Conservation (phyloP, 2,888 invertebrate genomes). For the Pachliopta kotzebuea region DNA sequence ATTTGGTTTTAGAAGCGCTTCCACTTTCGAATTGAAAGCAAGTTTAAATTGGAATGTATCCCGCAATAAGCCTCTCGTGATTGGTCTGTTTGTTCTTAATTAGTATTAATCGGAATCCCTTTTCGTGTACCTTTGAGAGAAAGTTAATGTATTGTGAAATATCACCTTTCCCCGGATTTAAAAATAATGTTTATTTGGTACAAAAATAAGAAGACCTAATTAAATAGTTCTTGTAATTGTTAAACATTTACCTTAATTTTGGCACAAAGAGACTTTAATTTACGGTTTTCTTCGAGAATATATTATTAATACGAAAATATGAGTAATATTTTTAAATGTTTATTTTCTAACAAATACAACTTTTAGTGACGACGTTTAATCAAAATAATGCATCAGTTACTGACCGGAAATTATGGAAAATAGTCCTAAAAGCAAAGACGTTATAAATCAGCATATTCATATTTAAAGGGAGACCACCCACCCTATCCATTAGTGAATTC, state of each 20-base stretch:
- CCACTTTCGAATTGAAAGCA: constrained; percentile 69
- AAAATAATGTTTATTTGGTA: constrained; percentile 29
- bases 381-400: constrained; percentile 63
- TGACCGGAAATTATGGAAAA: constrained; percentile 75
- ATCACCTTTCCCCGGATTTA: constrained; percentile 38
- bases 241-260: too few species aligned
- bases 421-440: constrained; percentile 66
- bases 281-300: neutral
- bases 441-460: constrained; percentile 74
- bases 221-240: too few species aligned
- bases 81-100: constrained; percentile 79
- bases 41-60: constrained; percentile 81
- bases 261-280: too few species aligned
- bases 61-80: constrained; percentile 77
- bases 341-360: neutral
- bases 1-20: constrained; percentile 75
- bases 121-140: constrained; percentile 43
- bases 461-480: constrained; percentile 55
- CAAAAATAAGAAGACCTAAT: too few species aligned
- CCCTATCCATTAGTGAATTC: constrained; percentile 73
- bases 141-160: constrained; percentile 46
- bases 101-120: constrained; percentile 76
- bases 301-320: neutral
- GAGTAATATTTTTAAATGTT: neutral
- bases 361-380: constrained; percentile 47